Percentiles rank a stretch among this genome's conserved stretches.
Evolutionary conservation across 1,140 invertebrate species (phyloP).

Genomic region (Caenorhabditis brenneri): DNA sequence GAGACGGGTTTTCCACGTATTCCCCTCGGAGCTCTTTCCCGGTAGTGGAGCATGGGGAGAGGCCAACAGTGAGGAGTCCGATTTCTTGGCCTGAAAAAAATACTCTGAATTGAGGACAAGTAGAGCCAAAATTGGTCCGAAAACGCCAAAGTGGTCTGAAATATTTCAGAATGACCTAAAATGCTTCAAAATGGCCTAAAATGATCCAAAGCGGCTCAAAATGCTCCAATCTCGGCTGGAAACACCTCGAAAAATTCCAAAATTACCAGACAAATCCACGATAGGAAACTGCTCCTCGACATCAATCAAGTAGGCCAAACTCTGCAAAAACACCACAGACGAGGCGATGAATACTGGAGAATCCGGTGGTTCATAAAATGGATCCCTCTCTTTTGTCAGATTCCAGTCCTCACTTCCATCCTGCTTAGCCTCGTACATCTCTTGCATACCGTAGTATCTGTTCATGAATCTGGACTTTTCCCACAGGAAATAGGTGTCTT

Average conservation of each 20-base stretch:
- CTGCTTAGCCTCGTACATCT: conserved; percentile 76
- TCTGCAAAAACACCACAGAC: conserved; percentile 75
- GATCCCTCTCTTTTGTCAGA: conserved; percentile 75
- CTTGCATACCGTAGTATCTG: conserved; percentile 76
- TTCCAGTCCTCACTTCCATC: conserved; percentile 75
- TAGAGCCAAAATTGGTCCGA: too few species aligned
- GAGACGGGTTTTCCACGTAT: conserved; percentile 61
- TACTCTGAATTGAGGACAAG: conserved; percentile 73
- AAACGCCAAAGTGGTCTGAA: too few species aligned
- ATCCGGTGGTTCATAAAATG: conserved; percentile 76
- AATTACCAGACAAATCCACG: conserved; percentile 45
- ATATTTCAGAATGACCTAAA: too few species aligned
- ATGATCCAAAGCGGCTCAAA: too few species aligned
- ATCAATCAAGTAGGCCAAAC: conserved; percentile 75
- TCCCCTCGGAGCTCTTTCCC: conserved; percentile 71
- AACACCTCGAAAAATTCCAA: neutral
- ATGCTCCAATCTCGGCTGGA: too few species aligned
- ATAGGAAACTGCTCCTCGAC: conserved; percentile 72
- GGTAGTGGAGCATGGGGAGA: conserved; percentile 72
- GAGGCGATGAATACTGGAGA: conserved; percentile 76
- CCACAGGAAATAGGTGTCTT: conserved; percentile 76
- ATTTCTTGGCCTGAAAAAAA: conserved; percentile 74
- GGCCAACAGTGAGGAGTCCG: conserved; percentile 74
- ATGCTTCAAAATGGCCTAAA: too few species aligned
- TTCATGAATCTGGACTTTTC: conserved; percentile 75